These are phyloP conservation scores for Goniozus legneri DNA, from an alignment of 1,140 invertebrate genomes.

Conservation along the genomic window DNA sequence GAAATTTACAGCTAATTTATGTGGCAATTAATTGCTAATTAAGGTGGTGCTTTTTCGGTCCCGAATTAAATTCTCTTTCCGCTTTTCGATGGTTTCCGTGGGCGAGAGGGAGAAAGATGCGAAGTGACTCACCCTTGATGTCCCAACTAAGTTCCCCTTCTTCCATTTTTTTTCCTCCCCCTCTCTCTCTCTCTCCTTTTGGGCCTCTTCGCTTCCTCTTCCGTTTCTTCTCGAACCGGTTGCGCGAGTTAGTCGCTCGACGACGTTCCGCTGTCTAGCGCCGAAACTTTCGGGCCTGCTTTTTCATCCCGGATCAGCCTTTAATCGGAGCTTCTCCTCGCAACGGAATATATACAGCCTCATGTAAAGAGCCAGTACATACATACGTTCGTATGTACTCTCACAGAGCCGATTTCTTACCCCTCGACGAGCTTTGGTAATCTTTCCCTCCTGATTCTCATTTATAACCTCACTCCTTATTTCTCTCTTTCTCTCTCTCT, in stretches of 20 bases:
- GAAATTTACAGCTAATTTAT: constrained; percentile 50
- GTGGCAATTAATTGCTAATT: constrained; percentile 54
- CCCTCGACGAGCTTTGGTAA: too few relatives aligned
- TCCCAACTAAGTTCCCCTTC: constrained; percentile 8
- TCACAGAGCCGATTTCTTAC: too few relatives aligned
- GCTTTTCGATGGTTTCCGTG: background rate
- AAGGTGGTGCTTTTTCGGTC: constrained; percentile 45
- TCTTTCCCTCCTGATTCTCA: too few relatives aligned
- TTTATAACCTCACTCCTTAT: too few relatives aligned
- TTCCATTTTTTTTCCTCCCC: background rate
- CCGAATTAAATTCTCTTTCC: constrained; percentile 41
- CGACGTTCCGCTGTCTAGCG: constrained; percentile 28
- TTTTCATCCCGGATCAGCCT: constrained; percentile 41
- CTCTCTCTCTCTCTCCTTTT: constrained; percentile 9
- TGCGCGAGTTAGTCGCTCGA: background rate
- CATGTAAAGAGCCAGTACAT: background rate
- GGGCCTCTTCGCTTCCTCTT: background rate
- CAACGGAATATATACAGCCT: too few relatives aligned
- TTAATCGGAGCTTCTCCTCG: constrained; percentile 42
- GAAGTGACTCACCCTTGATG: constrained; percentile 1
- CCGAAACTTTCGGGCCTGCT: constrained; percentile 36
- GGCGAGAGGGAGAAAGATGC: background rate
- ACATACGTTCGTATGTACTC: constrained; percentile 2
- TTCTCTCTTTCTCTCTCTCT: background rate
- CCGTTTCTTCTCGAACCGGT: background rate